Base-by-base conservation (phyloP, 1,140 invertebrate genomes). In the Trichomalopsis sarcophagae region DNA sequence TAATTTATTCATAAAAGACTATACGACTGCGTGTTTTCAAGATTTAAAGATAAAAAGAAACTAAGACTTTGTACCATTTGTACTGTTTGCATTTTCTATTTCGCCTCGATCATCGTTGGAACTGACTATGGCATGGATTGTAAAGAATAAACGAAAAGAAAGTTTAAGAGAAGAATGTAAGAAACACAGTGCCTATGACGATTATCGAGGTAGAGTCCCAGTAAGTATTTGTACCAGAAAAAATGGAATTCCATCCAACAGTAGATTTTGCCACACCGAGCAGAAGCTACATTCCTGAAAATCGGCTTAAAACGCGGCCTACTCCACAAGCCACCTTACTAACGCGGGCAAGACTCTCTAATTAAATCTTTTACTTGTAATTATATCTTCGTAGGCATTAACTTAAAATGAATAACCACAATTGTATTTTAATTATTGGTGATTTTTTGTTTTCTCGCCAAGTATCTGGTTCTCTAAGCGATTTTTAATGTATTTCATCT, bases 351-450 rank as follows among this genome's bases (percentile, higher is more conserved):
- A 86, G 55, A 86, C 81, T 82, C 44, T 82, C 71, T 83, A 79
- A 82, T 82, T 82, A 23, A 83, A 82, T 79, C 68, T 77, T 82
- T 78, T 82, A 87, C 55, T 73, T 81, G 81, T 84, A 87, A 87
- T 84, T 84, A 81, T 84, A 81, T 84, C 79, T 82, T 79, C 44
- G 27, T 84, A 84, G 69, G 66, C 74, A 84, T 87, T 81, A 84
- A 71, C 83, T 68, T 74, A 66, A 87, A 82, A 76, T 76, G 13
- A 84, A 69, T 84, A 87, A 82, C 74, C 82, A 81, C 44, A 74
- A 82, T 82, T 87, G 27, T 84, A 87, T 82, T 85, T 81, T 85
- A 80, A 81, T 84, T 78, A 82, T 81, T 55, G 36, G 50, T 81
- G 33, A 81, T 84, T 82, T 85, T 82, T 66, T 77, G 76, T 85